Conservation (phyloP, 2,888 invertebrate species). For the Anarsia innoxiella region DNA sequence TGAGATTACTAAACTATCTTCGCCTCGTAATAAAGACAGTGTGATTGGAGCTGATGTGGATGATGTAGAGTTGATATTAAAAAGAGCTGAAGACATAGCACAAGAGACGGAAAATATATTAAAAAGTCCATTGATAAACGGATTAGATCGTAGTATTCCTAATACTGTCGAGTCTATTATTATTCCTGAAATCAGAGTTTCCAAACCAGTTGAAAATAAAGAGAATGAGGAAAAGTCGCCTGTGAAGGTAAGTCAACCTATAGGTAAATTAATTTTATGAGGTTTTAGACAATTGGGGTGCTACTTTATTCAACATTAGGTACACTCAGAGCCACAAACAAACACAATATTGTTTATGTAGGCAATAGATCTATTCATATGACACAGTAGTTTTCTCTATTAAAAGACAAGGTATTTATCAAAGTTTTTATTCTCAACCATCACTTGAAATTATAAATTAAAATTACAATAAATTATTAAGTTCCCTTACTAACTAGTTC, state of each 20-base stretch:
- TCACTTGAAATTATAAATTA: no score
- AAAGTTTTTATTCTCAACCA: no score
- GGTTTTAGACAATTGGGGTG: no score
- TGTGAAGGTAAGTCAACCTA: no score
- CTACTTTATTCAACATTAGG: no score
- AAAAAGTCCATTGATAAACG: conserved; percentile 41
- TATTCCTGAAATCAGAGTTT: conserved; percentile 59
- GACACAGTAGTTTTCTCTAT: no score
- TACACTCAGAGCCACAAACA: no score
- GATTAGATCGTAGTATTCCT: conserved; percentile 21
- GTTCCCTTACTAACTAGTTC: background rate
- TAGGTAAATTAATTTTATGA: no score
- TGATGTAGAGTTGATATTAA: conserved; percentile 61
- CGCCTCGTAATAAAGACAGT: conserved; percentile 34
- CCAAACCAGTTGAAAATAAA: conserved; percentile 41
- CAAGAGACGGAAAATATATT: conserved; percentile 53
- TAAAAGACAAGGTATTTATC: no score
- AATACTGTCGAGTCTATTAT: conserved; percentile 22
- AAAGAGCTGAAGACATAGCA: conserved; percentile 60
- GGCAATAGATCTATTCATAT: no score
- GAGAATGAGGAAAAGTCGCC: conserved; percentile 20
- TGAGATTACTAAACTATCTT: conserved; percentile 78
- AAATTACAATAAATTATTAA: background rate
- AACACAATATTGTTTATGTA: no score
- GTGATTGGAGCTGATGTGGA: conserved; percentile 48